Percentiles rank a stretch among this genome's conserved stretches.
Conservation (phyloP, 1,140 invertebrate genomes). For the Capitella teleta region DNA sequence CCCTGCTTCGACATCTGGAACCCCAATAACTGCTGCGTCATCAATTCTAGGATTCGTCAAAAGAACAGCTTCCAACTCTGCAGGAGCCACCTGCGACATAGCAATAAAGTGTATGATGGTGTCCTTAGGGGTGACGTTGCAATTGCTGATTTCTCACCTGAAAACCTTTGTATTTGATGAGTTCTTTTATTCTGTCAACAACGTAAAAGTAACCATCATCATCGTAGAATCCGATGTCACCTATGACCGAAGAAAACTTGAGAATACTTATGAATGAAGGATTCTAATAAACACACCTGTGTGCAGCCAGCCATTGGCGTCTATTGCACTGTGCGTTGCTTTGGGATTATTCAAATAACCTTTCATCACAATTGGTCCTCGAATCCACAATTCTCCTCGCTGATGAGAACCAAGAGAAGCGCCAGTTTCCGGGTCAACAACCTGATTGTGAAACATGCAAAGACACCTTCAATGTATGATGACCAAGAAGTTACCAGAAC, state of each 20-base stretch:
- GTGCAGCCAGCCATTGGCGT: conserved; percentile 92
- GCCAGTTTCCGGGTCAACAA: conserved; percentile 21
- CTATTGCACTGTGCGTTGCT: conserved; percentile 73
- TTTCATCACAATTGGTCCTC: conserved; percentile 64
- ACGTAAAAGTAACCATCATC: conserved; percentile 24
- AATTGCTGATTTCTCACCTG: conserved; percentile 57
- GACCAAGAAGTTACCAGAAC: too few species aligned
- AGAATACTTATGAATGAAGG: too few species aligned
- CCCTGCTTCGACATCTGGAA: conserved; percentile 8
- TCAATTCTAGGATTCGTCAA: conserved; percentile 10
- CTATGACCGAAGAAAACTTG: too few species aligned
- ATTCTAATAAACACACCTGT: too few species aligned
- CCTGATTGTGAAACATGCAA: too few species aligned
- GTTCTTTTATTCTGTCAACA: conserved; percentile 28
- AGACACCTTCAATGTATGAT: too few species aligned
- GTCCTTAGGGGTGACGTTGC: too few species aligned
- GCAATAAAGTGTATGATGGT: too few species aligned
- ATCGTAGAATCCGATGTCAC: conserved; percentile 2
- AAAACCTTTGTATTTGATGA: conserved; percentile 75
- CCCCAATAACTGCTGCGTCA: conserved; percentile 12
- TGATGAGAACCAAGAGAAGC: conserved; percentile 1
- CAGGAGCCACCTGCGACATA: conserved; percentile 41
- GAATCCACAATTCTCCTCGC: conserved; percentile 56
- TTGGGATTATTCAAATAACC: conserved; percentile 86
- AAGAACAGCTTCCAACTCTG: conserved; percentile 12